Conservation (phyloP, 2,888 invertebrate species). For the Drosophila lutescens region DNA sequence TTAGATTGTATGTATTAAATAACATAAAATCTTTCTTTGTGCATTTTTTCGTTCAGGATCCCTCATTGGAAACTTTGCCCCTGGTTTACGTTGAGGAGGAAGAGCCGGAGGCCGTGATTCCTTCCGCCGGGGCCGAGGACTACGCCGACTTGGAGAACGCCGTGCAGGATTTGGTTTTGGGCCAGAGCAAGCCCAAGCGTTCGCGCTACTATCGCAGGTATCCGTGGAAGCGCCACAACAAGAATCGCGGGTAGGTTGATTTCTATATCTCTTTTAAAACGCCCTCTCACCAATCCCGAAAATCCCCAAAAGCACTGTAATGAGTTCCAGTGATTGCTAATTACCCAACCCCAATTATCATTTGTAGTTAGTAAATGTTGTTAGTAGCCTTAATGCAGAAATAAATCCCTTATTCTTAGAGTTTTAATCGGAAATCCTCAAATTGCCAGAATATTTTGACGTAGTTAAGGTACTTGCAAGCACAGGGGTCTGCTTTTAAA, state of each 20-base stretch:
- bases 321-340: conserved; percentile 5
- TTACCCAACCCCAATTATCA: conserved; percentile 7
- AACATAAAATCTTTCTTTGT: neutral
- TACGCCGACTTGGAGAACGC: conserved; percentile 56
- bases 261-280: neutral
- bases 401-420: conserved; percentile 8
- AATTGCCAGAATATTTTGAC: conserved; percentile 2
- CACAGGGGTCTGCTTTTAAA: neutral
- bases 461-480: neutral
- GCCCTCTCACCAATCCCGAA: neutral
- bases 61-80: conserved; percentile 82
- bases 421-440: conserved; percentile 7
- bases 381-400: conserved; percentile 14
- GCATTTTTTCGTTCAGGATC: conserved; percentile 68
- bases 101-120: conserved; percentile 46
- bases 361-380: conserved; percentile 41
- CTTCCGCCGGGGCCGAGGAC: conserved; percentile 47
- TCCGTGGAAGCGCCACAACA: conserved; percentile 87
- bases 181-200: conserved; percentile 84
- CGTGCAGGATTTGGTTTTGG: conserved; percentile 47
- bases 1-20: neutral
- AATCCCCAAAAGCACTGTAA: conserved; percentile 16
- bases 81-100: conserved; percentile 83
- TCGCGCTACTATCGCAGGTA: conserved; percentile 87
- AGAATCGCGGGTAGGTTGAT: conserved; percentile 82